These are phyloP conservation scores for Myotis pilosus DNA, from an alignment of 2,797 vertebrate genomes.

Conservation along the genomic window DNA sequence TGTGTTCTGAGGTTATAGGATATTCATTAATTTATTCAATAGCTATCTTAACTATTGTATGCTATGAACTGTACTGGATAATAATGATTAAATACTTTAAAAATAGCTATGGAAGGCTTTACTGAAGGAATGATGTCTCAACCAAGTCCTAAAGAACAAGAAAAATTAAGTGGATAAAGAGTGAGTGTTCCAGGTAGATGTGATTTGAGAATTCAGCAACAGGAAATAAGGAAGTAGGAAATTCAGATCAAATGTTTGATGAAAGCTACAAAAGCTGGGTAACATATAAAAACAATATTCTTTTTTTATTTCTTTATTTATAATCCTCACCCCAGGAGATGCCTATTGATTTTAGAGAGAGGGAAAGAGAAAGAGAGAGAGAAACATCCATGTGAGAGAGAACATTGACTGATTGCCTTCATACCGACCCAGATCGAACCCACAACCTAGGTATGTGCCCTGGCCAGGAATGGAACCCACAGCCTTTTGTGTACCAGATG, in stretches of 20 bases:
- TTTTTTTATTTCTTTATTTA: too few relatives aligned
- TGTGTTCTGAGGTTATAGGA: neutral
- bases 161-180: neutral
- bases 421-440: too few relatives aligned
- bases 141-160: neutral
- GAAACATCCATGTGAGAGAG: too few relatives aligned
- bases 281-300: neutral
- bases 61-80: neutral
- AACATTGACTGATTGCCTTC: too few relatives aligned
- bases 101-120: neutral
- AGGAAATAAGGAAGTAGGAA: neutral
- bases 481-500: too few relatives aligned
- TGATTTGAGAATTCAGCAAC: neutral
- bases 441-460: too few relatives aligned
- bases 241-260: neutral
- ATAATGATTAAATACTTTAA: neutral
- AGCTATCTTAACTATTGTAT: neutral
- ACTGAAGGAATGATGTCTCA: neutral
- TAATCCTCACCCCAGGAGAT: too few relatives aligned
- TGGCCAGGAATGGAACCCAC: too few relatives aligned
- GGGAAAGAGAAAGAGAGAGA: too few relatives aligned
- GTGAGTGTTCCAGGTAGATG: neutral
- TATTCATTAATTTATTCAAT: neutral
- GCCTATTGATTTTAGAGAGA: too few relatives aligned
- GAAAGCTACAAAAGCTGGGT: neutral